Evolutionary conservation across 2,113 vertebrate species (phyloP).

Genomic region (Alectura lathami): DNA sequence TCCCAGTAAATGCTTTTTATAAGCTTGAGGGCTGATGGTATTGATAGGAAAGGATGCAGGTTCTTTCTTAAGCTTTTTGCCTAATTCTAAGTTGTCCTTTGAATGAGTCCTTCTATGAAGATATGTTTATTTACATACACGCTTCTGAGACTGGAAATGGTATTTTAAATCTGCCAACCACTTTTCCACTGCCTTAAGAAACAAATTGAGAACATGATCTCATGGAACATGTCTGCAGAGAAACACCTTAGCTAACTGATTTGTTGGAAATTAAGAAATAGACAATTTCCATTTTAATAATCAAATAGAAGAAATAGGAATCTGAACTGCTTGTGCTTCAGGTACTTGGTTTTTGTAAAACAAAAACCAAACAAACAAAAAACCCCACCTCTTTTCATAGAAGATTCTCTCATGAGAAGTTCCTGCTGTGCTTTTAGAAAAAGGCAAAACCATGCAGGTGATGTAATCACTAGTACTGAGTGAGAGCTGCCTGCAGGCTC

Average conservation of each 20-base stretch:
- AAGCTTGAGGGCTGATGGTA: neutral
- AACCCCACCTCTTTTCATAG: neutral
- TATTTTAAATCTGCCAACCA: neutral
- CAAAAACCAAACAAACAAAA: too few relatives aligned
- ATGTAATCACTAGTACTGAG: rapidly evolving
- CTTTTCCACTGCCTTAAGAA: neutral
- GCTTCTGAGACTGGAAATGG: neutral
- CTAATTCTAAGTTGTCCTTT: neutral
- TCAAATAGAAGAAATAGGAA: neutral
- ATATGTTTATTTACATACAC: neutral
- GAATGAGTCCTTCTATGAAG: neutral
- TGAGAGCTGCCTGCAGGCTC: neutral
- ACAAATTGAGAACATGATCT: neutral
- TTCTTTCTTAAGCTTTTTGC: neutral
- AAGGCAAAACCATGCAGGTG: neutral
- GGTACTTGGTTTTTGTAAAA: too few relatives aligned
- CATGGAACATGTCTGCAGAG: neutral
- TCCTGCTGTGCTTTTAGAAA: neutral
- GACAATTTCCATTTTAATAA: neutral
- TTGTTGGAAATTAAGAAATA: neutral
- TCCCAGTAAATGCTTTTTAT: neutral
- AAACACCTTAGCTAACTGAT: neutral
- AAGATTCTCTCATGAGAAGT: neutral
- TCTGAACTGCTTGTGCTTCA: neutral
- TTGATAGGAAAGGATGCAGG: neutral